phyloP scores from a whole-genome alignment of 2,797 vertebrate species.

The Mareca penelope region DNA sequence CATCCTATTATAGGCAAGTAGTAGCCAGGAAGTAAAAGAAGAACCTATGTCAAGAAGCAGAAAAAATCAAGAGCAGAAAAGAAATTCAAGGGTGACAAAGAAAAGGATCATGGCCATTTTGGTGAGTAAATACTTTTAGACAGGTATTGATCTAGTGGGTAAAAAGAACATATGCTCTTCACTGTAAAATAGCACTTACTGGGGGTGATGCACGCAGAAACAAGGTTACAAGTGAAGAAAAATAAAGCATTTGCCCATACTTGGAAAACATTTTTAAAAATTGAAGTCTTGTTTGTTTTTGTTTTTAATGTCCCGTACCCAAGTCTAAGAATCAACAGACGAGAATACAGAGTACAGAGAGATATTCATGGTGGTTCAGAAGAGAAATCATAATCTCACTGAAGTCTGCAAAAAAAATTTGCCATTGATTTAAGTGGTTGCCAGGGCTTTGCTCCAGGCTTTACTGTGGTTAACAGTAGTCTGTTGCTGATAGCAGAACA shows the following conservation, averaged over 20 bases:
- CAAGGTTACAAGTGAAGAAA: not conserved
- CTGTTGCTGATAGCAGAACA: not conserved
- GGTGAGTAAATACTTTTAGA: constrained; percentile 68
- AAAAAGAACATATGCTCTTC: not conserved
- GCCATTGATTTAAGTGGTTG: not conserved
- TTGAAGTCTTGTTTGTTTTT: not conserved
- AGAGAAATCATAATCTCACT: not conserved
- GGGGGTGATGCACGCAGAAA: not conserved
- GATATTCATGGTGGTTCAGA: not conserved
- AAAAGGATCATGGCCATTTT: constrained; percentile 43
- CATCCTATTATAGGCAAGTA: not conserved
- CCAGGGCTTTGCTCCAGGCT: not conserved
- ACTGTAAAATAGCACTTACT: constrained; percentile 49
- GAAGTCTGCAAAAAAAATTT: not conserved
- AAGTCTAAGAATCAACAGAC: not conserved
- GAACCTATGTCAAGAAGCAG: constrained; percentile 26
- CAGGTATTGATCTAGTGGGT: constrained; percentile 58
- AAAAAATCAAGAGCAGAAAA: constrained; percentile 30
- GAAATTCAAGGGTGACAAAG: constrained; percentile 59
- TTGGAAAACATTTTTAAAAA: not conserved
- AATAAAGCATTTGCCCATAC: constrained; percentile 8
- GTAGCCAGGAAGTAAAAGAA: constrained; percentile 39
- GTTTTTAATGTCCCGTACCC: not conserved
- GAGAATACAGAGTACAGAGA: not conserved
- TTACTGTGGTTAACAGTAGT: not conserved